Percentiles rank a stretch among this genome's conserved stretches.
phyloP scores from a whole-genome alignment of 1,140 invertebrate genomes.

The Galleria mellonella region DNA sequence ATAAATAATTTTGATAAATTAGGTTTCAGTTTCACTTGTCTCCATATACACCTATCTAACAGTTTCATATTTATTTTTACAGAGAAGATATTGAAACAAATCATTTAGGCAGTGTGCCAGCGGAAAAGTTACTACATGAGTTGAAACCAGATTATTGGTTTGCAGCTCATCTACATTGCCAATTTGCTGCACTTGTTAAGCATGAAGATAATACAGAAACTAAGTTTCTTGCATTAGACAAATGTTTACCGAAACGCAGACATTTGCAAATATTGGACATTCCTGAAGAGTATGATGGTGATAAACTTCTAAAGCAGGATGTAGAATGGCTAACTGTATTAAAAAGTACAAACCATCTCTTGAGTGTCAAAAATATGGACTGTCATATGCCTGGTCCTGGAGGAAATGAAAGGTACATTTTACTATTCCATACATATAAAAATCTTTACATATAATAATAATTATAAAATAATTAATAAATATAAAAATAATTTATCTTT shows the following conservation, averaged over 20 bases:
- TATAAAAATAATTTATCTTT: no score
- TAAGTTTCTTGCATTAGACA: constrained; percentile 96
- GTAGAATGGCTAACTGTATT: constrained; percentile 95
- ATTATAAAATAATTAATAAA: no score
- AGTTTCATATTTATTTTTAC: no score
- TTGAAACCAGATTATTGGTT: constrained; percentile 96
- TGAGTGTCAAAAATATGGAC: constrained; percentile 80
- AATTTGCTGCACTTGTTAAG: constrained; percentile 91
- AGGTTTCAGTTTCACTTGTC: no score
- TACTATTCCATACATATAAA: not conserved
- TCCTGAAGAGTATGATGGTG: constrained; percentile 72
- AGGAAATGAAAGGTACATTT: constrained; percentile 76
- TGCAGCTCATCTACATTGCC: constrained; percentile 96
- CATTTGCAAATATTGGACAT: constrained; percentile 81
- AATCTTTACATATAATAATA: no score
- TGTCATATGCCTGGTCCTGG: constrained; percentile 88
- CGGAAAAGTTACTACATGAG: constrained; percentile 84
- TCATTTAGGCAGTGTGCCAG: constrained; percentile 88
- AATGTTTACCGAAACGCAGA: constrained; percentile 91
- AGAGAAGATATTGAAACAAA: constrained; percentile 88
- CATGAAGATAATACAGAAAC: constrained; percentile 79
- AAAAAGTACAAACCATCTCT: constrained; percentile 90
- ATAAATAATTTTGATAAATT: not conserved
- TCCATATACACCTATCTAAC: no score
- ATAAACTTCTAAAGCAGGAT: constrained; percentile 86